phyloP scores from a whole-genome alignment of 92 coral and sea anemone genomes.

The Porites divaricata region DNA sequence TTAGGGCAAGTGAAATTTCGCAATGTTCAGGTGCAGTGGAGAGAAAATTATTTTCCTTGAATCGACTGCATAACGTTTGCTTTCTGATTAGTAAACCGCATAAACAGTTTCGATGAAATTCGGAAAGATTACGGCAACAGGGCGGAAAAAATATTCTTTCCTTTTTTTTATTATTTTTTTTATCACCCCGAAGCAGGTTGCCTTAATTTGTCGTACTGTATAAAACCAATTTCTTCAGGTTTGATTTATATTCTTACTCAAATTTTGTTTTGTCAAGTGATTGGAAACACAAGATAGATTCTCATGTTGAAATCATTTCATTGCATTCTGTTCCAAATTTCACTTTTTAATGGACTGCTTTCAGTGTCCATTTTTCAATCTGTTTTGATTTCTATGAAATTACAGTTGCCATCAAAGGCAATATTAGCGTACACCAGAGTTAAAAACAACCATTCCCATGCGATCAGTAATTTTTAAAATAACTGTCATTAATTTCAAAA shows the following conservation, averaged over 20 bases:
- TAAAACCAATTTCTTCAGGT: not conserved
- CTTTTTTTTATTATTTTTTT: not conserved
- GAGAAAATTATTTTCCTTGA: constrained; percentile 10
- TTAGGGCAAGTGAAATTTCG: not conserved
- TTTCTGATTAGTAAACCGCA: not conserved
- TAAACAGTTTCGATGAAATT: constrained; percentile 1
- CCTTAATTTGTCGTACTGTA: not conserved
- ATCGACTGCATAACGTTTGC: too few species aligned
- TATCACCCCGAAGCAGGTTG: not conserved
- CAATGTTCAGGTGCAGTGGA: not conserved
- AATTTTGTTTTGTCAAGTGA: not conserved
- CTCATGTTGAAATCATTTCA: too few species aligned
- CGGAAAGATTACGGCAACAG: not conserved
- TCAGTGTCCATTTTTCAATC: too few species aligned
- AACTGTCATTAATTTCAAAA: not conserved
- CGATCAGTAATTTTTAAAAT: too few species aligned
- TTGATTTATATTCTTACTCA: not conserved
- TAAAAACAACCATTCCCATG: too few species aligned
- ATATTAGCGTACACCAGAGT: too few species aligned
- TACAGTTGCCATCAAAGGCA: too few species aligned
- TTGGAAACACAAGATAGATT: not conserved
- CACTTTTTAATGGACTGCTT: too few species aligned
- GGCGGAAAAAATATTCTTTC: too few species aligned
- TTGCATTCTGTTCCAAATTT: too few species aligned
- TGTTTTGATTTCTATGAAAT: too few species aligned